Evolutionary conservation across 2,888 invertebrate species (phyloP).

Genomic region (Latrodectus hesperus): DNA sequence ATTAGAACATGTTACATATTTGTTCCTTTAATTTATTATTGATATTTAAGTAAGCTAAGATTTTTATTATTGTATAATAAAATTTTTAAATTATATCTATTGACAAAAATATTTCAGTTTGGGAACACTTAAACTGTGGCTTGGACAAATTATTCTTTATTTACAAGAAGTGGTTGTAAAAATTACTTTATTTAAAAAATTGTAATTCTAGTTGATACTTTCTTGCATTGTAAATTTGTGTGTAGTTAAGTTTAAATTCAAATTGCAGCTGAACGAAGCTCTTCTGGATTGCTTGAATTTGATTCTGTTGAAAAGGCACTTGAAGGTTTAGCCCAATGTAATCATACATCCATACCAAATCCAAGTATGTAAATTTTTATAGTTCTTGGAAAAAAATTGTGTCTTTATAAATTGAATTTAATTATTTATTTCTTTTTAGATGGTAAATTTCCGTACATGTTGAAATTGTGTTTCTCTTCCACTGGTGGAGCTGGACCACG

Average conservation of each 20-base stretch:
- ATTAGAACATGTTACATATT: too few relatives aligned
- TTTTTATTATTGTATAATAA: too few relatives aligned
- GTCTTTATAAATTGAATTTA: not conserved
- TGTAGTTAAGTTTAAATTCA: slow-evolving; percentile 20
- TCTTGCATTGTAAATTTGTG: not conserved
- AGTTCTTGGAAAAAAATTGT: not conserved
- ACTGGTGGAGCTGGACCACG: slow-evolving; percentile 58
- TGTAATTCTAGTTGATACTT: not conserved
- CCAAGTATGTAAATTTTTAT: slow-evolving; percentile 82
- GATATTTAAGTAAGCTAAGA: too few relatives aligned
- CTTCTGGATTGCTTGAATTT: slow-evolving; percentile 96
- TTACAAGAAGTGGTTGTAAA: not conserved
- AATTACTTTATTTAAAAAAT: not conserved
- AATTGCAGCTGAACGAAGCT: slow-evolving; percentile 78
- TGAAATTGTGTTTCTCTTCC: slow-evolving; percentile 98
- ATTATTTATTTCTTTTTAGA: slow-evolving; percentile 73
- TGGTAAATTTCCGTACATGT: slow-evolving; percentile 97
- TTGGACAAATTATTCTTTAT: too few relatives aligned
- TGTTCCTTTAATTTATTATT: too few relatives aligned
- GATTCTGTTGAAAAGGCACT: slow-evolving; percentile 92
- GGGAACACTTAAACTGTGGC: too few relatives aligned
- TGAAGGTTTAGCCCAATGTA: slow-evolving; percentile 95
- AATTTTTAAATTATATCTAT: too few relatives aligned
- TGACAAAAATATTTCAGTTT: too few relatives aligned
- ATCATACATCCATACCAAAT: slow-evolving; percentile 96